Percentiles rank a stretch among this genome's conserved stretches.
These are phyloP conservation scores for Stichopus chloronotus DNA, from an alignment of 35 echinoderm and acorn worm species.

Conservation along the genomic window DNA sequence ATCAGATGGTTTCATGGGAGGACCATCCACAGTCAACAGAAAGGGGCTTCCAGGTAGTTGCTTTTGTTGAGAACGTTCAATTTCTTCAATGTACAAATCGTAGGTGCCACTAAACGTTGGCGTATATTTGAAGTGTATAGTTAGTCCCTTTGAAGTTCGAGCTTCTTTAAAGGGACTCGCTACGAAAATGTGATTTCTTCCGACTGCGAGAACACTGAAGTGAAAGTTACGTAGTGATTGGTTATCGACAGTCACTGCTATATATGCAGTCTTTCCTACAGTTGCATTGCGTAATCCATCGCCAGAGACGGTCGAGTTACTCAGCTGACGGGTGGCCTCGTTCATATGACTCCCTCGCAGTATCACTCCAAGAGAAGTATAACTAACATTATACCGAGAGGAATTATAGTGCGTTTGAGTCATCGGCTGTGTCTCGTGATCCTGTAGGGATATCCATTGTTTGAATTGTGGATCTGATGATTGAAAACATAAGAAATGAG, in stretches of 20 bases:
- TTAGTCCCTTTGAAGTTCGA: background rate
- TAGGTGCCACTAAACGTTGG: background rate
- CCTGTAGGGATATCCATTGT: no score
- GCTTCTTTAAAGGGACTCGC: background rate
- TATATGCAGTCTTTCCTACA: background rate
- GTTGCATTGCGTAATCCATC: background rate
- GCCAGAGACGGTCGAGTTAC: background rate
- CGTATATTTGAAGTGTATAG: background rate
- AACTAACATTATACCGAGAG: background rate
- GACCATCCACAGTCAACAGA: background rate
- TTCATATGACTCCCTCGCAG: background rate
- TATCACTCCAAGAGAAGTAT: background rate
- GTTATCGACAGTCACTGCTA: background rate
- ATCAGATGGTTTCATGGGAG: background rate
- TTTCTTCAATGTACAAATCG: constrained; percentile 34
- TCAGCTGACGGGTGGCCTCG: background rate
- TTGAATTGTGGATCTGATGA: no score
- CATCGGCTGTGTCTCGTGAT: no score
- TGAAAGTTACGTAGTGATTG: background rate
- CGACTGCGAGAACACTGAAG: constrained; percentile 36
- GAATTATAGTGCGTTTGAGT: no score
- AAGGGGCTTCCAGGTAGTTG: constrained; percentile 32
- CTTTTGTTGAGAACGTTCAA: background rate
- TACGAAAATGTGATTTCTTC: constrained; percentile 11
- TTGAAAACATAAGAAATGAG: no score